Conservation (phyloP, 2,888 invertebrate genomes). For the Byasa hedistus region DNA sequence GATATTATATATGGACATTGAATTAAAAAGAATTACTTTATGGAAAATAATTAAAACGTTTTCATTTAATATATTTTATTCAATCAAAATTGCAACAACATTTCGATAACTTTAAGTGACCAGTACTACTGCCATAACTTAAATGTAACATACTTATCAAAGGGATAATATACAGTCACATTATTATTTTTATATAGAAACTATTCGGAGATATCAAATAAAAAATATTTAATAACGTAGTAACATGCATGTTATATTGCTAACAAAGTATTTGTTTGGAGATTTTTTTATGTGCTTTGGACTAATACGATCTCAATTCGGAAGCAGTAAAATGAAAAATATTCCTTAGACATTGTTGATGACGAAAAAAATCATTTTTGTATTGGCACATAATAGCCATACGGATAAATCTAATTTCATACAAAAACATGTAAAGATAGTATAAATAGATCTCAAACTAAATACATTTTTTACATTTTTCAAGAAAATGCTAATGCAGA, state of each 20-base stretch:
- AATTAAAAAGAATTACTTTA: background rate
- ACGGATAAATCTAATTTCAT: background rate
- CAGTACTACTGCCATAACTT: constrained; percentile 28
- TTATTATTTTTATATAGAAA: constrained; percentile 6
- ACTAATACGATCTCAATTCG: too few species aligned
- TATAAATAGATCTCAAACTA: constrained; percentile 36
- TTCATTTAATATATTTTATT: constrained; percentile 16
- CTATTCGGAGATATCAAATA: constrained; percentile 1
- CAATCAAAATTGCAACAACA: constrained; percentile 24
- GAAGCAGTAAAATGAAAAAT: too few species aligned
- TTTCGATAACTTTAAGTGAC: constrained; percentile 19
- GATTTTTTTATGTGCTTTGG: background rate
- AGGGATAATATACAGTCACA: background rate
- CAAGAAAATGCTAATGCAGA: constrained; percentile 46
- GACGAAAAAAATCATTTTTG: background rate
- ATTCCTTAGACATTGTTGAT: background rate
- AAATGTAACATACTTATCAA: constrained; percentile 7
- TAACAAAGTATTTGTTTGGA: background rate
- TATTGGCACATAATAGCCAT: background rate
- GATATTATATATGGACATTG: too few species aligned
- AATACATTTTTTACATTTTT: constrained; percentile 68
- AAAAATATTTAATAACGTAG: background rate
- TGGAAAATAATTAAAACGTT: background rate
- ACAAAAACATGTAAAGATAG: background rate
- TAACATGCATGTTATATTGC: constrained; percentile 3